Evolutionary conservation across 2,113 vertebrate genomes (phyloP).

Genomic region (Cryptotis parvus): DNA sequence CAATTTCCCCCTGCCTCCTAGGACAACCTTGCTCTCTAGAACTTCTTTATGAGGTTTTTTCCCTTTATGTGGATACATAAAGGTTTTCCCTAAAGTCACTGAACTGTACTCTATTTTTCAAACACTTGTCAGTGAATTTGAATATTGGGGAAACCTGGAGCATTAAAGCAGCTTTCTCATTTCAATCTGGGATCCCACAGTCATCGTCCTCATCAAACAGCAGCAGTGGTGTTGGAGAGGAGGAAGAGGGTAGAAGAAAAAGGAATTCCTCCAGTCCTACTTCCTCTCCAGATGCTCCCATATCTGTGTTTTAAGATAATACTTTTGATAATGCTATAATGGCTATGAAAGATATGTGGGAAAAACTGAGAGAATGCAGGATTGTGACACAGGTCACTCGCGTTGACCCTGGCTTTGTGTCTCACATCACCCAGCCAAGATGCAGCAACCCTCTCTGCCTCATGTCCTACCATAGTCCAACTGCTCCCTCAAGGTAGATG

Average conservation of each 20-base stretch:
- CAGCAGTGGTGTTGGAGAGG: background rate
- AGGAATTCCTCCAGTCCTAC: too few species aligned
- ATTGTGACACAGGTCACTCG: background rate
- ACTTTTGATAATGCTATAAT: too few species aligned
- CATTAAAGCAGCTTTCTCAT: background rate
- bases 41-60: too few species aligned
- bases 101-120: background rate
- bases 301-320: too few species aligned
- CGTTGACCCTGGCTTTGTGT: background rate
- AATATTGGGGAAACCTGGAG: slow-evolving; percentile 43
- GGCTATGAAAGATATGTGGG: too few species aligned
- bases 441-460: background rate
- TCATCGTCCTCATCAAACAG: background rate
- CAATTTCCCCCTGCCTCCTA: too few species aligned
- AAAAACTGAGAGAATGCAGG: background rate
- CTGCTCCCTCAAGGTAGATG: background rate
- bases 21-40: too few species aligned
- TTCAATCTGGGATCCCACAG: background rate
- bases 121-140: slow-evolving; percentile 51
- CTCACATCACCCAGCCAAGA: background rate
- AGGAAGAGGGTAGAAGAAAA: background rate
- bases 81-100: too few species aligned
- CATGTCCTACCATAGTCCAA: background rate
- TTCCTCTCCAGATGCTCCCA: too few species aligned
- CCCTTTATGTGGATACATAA: too few species aligned